These are phyloP conservation scores for Tadarida brasiliensis DNA, from an alignment of 2,797 vertebrate genomes.

Conservation along the genomic window DNA sequence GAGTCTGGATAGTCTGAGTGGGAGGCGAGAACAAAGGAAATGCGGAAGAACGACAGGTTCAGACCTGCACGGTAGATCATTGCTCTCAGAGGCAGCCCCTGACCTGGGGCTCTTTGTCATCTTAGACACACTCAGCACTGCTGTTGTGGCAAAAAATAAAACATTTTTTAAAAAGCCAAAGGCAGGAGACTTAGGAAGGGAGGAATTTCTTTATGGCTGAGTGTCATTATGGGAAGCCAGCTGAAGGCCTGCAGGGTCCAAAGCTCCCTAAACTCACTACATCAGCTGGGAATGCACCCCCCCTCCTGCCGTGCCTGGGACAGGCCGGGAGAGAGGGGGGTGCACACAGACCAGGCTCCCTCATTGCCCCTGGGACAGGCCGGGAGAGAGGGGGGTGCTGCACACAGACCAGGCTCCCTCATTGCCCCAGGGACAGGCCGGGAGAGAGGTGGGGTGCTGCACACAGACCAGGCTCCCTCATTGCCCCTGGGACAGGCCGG, in stretches of 20 bases:
- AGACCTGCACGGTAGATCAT: background rate
- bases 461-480: background rate
- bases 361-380: background rate
- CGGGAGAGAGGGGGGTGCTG: too few species aligned
- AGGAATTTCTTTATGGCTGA: background rate
- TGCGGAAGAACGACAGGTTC: background rate
- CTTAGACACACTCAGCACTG: background rate
- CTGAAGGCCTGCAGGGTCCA: background rate
- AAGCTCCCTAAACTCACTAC: background rate
- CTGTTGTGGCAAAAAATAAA: background rate
- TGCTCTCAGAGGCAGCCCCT: background rate
- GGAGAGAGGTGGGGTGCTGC: accelerated
- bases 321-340: background rate
- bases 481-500: too few species aligned
- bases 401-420: accelerated
- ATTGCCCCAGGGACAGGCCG: too few species aligned
- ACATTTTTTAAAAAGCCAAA: background rate
- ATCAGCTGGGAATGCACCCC: background rate
- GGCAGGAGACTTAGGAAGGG: background rate
- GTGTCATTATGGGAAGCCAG: background rate
- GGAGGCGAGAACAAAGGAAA: too few species aligned
- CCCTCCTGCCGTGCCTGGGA: background rate
- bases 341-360: background rate
- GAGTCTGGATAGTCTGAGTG: background rate
- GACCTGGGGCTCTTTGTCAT: background rate